Percentiles rank a stretch among this genome's conserved stretches.
Evolutionary conservation across 2,113 vertebrate genomes (phyloP).

Genomic region (Ellobius talpinus): DNA sequence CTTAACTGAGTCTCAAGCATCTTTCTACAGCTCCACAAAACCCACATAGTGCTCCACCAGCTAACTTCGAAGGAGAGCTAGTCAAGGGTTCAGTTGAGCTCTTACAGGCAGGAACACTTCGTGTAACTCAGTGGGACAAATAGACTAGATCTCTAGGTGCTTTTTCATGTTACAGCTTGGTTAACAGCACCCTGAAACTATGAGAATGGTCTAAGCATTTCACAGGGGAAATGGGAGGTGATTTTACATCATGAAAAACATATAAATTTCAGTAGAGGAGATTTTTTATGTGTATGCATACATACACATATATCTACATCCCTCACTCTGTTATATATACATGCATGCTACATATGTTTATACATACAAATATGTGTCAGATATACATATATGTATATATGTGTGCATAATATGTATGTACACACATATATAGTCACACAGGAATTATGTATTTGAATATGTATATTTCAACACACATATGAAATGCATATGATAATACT

Average conservation of each 20-base stretch:
- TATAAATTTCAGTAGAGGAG: not conserved
- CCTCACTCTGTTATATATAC: not conserved
- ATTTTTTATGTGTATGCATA: not conserved
- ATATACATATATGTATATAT: not conserved
- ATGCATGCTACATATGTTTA: not conserved
- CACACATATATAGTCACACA: not conserved
- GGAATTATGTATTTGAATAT: not conserved
- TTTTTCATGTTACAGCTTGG: conserved; percentile 5
- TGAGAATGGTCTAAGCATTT: not conserved
- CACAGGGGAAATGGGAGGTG: not conserved
- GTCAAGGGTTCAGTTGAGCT: conserved; percentile 76
- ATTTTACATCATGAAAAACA: not conserved
- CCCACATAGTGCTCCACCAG: conserved; percentile 66
- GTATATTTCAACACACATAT: not conserved
- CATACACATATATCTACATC: not conserved
- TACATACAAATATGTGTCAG: too few relatives aligned
- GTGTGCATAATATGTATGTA: not conserved
- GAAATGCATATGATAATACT: not conserved
- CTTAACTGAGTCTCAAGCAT: conserved; percentile 70
- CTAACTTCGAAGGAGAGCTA: conserved; percentile 77
- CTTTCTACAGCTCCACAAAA: conserved; percentile 81
- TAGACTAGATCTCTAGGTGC: not conserved
- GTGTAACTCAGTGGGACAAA: not conserved
- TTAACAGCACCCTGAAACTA: not conserved
- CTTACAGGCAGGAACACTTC: not conserved